Conservation (phyloP, 2,113 vertebrate species). For the Etheostoma cragini region DNA sequence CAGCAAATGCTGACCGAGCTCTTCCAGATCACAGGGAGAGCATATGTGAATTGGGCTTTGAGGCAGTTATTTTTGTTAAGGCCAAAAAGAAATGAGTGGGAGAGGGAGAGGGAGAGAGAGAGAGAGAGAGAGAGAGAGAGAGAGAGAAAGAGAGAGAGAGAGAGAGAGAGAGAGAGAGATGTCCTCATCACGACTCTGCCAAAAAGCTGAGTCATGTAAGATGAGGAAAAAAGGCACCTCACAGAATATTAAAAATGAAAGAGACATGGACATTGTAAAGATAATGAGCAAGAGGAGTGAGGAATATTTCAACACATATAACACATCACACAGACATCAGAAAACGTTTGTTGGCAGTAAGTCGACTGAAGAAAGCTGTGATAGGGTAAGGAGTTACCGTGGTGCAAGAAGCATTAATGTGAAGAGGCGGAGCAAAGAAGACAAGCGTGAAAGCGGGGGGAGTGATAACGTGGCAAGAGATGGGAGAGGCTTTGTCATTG, state of each 20-base stretch:
- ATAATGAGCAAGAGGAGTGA: conserved; percentile 16
- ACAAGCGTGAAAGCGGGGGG: not conserved
- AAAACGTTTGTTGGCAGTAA: conserved; percentile 15
- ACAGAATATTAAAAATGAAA: conserved; percentile 56
- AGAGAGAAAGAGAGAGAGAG: conserved; percentile 15
- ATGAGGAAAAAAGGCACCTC: conserved; percentile 43
- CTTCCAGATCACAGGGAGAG: conserved; percentile 33
- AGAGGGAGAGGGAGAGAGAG: conserved; percentile 17
- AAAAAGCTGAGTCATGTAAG: conserved; percentile 84
- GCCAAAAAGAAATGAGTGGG: conserved; percentile 46
- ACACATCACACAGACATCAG: not conserved
- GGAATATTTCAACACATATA: conserved; percentile 20
- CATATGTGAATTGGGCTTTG: conserved; percentile 39
- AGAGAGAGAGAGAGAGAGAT: no score
- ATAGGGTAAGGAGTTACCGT: conserved; percentile 17
- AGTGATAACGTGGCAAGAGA: conserved; percentile 53
- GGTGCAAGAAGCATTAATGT: conserved; percentile 11
- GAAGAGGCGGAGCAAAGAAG: conserved; percentile 37
- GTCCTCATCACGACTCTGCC: conserved; percentile 65
- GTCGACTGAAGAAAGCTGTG: conserved; percentile 36
- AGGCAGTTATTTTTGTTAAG: conserved; percentile 46
- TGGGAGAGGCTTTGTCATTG: conserved; percentile 65
- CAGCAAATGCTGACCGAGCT: conserved; percentile 41
- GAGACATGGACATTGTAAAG: conserved; percentile 28
- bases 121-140: conserved; percentile 17